Evolutionary conservation across 2,888 invertebrate genomes (phyloP).

Genomic region (Lucinisca nassula): DNA sequence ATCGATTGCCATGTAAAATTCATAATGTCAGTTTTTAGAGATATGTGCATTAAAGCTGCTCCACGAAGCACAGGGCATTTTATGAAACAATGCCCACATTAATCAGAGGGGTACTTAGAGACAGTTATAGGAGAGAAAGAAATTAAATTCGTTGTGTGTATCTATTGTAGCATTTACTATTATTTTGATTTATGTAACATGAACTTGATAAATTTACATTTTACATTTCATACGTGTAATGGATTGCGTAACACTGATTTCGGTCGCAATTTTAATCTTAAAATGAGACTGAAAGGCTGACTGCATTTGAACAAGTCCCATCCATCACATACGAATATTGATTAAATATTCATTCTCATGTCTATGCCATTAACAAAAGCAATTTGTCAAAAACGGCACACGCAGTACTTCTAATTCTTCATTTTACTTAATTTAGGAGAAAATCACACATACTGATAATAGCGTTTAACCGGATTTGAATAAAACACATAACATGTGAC

Average conservation of each 20-base stretch:
- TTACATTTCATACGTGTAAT: background rate
- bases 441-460: too few species aligned
- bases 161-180: background rate
- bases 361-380: background rate
- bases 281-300: background rate
- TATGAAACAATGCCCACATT: too few species aligned
- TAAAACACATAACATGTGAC: too few species aligned
- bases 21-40: too few species aligned
- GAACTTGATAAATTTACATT: background rate
- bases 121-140: too few species aligned
- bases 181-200: background rate
- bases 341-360: conserved; percentile 3
- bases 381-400: background rate
- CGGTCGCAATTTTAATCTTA: background rate
- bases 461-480: too few species aligned
- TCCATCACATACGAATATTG: background rate
- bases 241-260: background rate
- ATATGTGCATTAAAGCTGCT: too few species aligned
- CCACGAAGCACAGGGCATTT: too few species aligned
- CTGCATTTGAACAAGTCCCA: conserved; percentile 3
- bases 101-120: too few species aligned
- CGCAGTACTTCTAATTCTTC: background rate
- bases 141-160: too few species aligned
- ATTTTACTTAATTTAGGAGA: too few species aligned
- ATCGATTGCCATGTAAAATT: too few species aligned